Conservation (phyloP, 53 echinoderm and acorn worm genomes). For the Hippasteria phrygiana region DNA sequence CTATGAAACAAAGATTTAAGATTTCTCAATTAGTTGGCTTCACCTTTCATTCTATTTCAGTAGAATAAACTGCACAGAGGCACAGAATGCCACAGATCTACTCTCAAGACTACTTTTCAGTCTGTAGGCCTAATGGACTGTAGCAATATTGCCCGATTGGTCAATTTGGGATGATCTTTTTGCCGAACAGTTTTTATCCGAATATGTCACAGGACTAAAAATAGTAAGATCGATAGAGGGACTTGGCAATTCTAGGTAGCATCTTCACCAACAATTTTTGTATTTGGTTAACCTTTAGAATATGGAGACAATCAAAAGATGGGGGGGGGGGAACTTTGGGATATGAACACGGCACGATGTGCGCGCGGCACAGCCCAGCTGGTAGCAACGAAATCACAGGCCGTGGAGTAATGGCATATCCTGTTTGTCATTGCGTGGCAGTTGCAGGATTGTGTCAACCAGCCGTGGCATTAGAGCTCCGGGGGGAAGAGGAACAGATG, state of each 20-base stretch:
- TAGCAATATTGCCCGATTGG: background rate
- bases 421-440: conserved; percentile 44
- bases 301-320: background rate
- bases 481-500: conserved; percentile 53
- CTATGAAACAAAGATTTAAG: too few species aligned
- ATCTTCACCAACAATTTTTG: background rate
- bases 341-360: background rate
- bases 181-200: background rate
- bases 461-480: conserved; percentile 41
- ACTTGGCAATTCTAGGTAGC: background rate
- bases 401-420: conserved; percentile 23
- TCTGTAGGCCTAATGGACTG: background rate
- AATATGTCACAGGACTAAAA: background rate
- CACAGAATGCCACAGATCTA: background rate
- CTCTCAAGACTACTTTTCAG: background rate
- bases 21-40: background rate
- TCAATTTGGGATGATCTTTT: background rate
- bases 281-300: conserved; percentile 37
- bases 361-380: too few species aligned
- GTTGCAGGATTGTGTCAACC: conserved; percentile 47
- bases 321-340: background rate
- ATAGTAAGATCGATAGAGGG: background rate
- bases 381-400: background rate
- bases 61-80: background rate
- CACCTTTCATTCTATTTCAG: background rate